Base-by-base conservation (phyloP, 2,888 invertebrate genomes). In the Chrysopilus asiliformis region DNA sequence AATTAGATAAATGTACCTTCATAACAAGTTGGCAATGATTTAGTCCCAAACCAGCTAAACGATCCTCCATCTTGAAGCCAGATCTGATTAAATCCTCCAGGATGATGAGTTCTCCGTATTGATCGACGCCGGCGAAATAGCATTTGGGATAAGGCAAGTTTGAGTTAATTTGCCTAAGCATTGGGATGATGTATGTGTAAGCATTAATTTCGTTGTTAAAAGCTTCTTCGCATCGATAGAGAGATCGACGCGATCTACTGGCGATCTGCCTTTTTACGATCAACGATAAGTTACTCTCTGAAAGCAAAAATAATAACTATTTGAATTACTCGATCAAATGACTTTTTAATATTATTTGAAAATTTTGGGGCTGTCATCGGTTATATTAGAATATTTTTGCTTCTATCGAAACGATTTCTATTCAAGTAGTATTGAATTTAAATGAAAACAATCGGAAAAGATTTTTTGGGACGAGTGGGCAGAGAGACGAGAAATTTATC, bases 201-300 rank as follows among this genome's bases (percentile, higher is more conserved):
- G 57, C 58, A 18, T 49, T 49, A 18, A 60, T 60, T 45, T 61
- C 61, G 44, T 61, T 61, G 18, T 33, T 40, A 35, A 60, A 61
- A 1, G 61, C 61, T 40, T 57, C 56, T 26, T 54, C 53, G 38
- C 61, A 61, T 18, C 60, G 55, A 39, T 53, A 61, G 0, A 60
- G 49, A 40, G 55, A 50, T 2, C 60, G 54, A 2, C 61, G 53
- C 1, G 56, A 55, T 33, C 47, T 46, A 36, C 55, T 58, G 12
- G 53, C 43, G 33, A 61, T 59, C 47, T 58, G 60, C 10, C 60
- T 49, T 40, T 61, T 61, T 10, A 61, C 47, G 24, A 61, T 60
- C n/a, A 60, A 43, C 3, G 57, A 44, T 20, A 40, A 13, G 6
- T 36, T 29, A 15, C 13, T 40, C 10, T 45, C 49, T 34, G 22